Base-by-base conservation (phyloP, 2,797 vertebrate genomes). In the Cryptoprocta ferox region DNA sequence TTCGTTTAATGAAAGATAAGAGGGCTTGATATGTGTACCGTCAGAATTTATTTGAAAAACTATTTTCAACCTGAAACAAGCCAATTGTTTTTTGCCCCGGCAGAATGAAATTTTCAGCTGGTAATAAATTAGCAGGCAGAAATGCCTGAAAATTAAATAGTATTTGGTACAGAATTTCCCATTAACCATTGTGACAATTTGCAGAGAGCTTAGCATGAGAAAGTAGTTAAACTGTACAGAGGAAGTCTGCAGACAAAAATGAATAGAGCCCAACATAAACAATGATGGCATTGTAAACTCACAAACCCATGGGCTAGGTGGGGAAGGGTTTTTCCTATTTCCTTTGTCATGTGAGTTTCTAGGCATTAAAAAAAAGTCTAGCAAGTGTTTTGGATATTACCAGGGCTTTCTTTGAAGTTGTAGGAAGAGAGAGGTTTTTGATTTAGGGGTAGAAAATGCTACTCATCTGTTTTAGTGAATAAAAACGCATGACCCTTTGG, bases 1-100 rank as follows among this genome's bases (percentile, higher is more conserved):
- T 98, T 98, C 97, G 93, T 98, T 98, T 98, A 98, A 98, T 98
- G 97, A 98, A 98, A 96, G 98, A 95, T 97, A 96, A 92, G 96
- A 97, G 92, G 91, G 94, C 92, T 95, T 98, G 97, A 94, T 97
- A 98, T 97, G 97, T 97, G 12, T 63, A 12, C 93, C 88, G 87
- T 71, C 98, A 97, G 78, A 95, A 92, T 97, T 97, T 96, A 66
- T 93, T 96, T 97, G 82, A 95, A 97, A 98, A 98, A n/a, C 24
- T 98, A 88, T 95, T 97, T 98, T 97, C 63, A 95, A 92, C 65
- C 95, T 94, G 95, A 91, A 85, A 68, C 90, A 97, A 97, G 84
- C 78, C 82, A 91, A 88, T 81, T 97, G 82, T 32, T 24, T n/a
- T 65, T 37, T 39, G 76, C 70, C 78, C 3, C 37, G 68, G 61